Conservation (phyloP, 2,888 invertebrate species). For the Tipula vernalis region DNA sequence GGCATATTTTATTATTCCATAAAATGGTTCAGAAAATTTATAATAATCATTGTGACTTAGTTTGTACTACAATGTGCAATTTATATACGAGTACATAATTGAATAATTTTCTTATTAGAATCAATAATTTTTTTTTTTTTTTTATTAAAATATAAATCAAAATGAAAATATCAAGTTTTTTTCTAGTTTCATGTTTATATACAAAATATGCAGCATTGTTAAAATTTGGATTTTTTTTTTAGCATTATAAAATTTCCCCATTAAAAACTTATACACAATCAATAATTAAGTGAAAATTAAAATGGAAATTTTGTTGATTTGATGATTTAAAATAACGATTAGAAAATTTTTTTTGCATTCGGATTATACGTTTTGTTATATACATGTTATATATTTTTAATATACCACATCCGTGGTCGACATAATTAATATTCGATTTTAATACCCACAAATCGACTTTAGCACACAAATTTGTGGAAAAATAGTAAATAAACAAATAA, state of each 20-base stretch:
- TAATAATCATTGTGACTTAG: no score
- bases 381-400: no score
- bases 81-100: no score
- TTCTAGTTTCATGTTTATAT: background rate
- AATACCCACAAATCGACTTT: background rate
- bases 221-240: background rate
- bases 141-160: background rate
- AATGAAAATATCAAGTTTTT: background rate
- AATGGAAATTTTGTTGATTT: background rate
- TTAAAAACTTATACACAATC: background rate
- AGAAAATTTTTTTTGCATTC: background rate
- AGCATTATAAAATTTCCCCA: background rate
- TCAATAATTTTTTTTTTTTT: no score
- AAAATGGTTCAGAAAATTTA: no score
- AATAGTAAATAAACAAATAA: no score
- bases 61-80: no score
- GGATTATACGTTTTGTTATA: no score
- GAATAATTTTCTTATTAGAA: no score
- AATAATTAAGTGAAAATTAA: background rate
- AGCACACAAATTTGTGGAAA: no score
- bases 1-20: no score
- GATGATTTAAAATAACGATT: background rate
- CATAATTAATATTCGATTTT: background rate
- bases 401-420: background rate
- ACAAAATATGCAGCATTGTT: background rate